phyloP scores from a whole-genome alignment of 2,797 vertebrate genomes.

The Anguilla megastoma region DNA sequence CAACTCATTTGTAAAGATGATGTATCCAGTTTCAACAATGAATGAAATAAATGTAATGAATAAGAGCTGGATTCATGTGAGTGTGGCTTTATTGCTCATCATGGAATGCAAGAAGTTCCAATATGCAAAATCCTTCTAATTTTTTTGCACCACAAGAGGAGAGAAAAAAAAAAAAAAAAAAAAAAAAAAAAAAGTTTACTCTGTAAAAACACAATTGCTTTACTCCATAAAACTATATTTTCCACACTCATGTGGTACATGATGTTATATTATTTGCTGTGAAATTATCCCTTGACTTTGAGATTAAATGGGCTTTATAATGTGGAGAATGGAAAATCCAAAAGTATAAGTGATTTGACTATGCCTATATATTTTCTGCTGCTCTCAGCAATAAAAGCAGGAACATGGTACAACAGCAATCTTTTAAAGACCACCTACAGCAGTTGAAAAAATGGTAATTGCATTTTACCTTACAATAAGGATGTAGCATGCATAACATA shows the following conservation, averaged over 20 bases:
- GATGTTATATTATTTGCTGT: neutral
- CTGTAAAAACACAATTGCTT: neutral
- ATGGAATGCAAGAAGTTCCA: neutral
- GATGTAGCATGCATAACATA: neutral
- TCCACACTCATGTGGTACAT: neutral
- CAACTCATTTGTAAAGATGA: conserved; percentile 20
- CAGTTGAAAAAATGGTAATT: neutral
- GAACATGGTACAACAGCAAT: conserved; percentile 23
- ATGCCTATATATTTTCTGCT: conserved; percentile 34
- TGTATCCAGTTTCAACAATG: conserved; percentile 24
- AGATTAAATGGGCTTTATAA: conserved; percentile 12
- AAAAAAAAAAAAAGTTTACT: neutral
- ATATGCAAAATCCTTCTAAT: neutral
- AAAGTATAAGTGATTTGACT: conserved; percentile 35
- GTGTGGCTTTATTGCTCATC: neutral
- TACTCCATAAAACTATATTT: neutral
- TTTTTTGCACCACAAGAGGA: neutral
- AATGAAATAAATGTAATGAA: conserved; percentile 2
- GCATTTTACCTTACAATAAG: neutral
- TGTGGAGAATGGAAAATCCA: neutral
- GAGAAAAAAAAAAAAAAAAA: too few species aligned
- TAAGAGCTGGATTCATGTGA: neutral
- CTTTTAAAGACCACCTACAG: neutral
- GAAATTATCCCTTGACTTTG: neutral
- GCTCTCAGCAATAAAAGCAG: neutral